These are phyloP conservation scores for Phenganax stokvisi DNA, from an alignment of 92 coral and sea anemone genomes.

Conservation along the genomic window DNA sequence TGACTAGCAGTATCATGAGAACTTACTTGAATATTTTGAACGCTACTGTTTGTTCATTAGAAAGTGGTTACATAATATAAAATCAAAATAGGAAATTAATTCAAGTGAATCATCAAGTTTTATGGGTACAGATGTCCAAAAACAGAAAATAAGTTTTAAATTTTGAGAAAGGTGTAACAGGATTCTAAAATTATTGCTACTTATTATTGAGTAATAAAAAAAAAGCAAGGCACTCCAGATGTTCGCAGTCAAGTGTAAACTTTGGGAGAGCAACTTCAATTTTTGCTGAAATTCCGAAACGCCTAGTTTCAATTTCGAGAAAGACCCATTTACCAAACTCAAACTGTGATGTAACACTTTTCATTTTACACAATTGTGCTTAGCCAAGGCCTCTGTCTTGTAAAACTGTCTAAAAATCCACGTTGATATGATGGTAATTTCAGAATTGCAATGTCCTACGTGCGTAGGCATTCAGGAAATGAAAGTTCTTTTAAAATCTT, in stretches of 20 bases:
- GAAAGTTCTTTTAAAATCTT: neutral
- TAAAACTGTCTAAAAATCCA: neutral
- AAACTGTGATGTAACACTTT: neutral
- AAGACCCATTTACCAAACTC: neutral
- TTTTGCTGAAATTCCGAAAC: neutral
- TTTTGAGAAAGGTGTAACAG: neutral
- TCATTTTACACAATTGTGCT: neutral
- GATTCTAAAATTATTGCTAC: neutral
- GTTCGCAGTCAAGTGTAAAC: neutral
- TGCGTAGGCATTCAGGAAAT: neutral
- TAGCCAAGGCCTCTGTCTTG: neutral
- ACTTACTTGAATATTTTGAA: neutral
- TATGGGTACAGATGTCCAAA: neutral
- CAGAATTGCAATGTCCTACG: neutral
- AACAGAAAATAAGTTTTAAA: neutral
- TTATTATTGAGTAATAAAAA: neutral
- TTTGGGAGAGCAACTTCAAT: neutral
- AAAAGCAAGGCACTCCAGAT: neutral
- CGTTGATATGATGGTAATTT: neutral
- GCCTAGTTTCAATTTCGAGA: neutral
- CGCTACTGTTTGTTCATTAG: neutral
- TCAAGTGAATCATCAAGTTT: neutral
- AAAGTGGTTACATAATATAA: neutral
- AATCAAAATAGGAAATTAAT: neutral
- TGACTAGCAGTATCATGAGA: too few species aligned